Evolutionary conservation across 1,140 invertebrate genomes (phyloP), one percentile per base, ranked within the genome.

Genomic region (Hyphantria cunea): DNA sequence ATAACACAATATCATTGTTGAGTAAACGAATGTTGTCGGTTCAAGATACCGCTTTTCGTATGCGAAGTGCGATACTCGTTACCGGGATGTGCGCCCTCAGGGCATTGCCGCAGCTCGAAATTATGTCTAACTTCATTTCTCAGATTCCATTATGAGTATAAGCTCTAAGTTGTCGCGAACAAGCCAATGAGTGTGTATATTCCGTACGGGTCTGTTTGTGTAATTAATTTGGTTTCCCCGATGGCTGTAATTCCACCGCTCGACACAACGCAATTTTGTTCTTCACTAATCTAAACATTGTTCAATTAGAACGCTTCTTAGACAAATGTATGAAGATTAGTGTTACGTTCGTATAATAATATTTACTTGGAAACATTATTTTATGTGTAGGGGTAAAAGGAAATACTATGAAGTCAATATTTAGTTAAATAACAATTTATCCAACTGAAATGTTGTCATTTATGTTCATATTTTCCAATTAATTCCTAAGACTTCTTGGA

Each of bases 101-200:
- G 72, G 72, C 71, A 73, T 71, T 66, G 55, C 70, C 68, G 72
- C 71, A 72, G 70, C 76, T 76, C 74, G 17, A 25, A 81, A 81
- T 83, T 83, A 83, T 81, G 66, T 74, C 70, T 80, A 81, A 81
- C 78, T 78, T 78, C 74, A 74, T 81, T 80, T 72, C 75, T 74
- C 71, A 74, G 56, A 60, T 63, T 72, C 56, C 49, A 68, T 71
- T 69, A 77, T 70, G 60, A 47, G 54, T 63, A 68, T 68, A 68
- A 69, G 68, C 64, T 64, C 47, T 52, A 67, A 71, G 56, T 68
- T 64, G 53, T 64, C 51, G 48, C 56, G 50, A 64, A 59, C 59
- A 39, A 52, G 14, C 17, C 52, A 55, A 33, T 47, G 25, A 47
- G 37, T 56, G 59, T 61, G 7, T n/a, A 39, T 39, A 34, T 58